These are phyloP conservation scores for Noctilio leporinus DNA, from an alignment of 2,113 vertebrate genomes.

Conservation along the genomic window DNA sequence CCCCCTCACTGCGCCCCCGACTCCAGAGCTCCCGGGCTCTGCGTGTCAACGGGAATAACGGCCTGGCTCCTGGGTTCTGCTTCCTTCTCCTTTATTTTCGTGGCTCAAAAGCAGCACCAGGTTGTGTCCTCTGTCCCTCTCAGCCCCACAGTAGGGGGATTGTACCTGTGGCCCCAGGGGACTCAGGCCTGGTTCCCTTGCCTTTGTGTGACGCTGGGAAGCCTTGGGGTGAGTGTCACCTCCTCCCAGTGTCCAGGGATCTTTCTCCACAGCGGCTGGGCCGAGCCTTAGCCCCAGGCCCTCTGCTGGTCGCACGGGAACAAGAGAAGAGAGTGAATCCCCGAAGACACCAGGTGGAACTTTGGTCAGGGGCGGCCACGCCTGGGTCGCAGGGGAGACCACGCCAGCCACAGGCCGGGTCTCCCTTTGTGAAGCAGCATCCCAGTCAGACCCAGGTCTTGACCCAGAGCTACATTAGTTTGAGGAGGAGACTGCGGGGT, in stretches of 20 bases:
- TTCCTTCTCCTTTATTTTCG: neutral
- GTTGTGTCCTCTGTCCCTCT: neutral
- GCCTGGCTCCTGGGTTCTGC: neutral
- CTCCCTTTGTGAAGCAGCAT: neutral
- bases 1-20: neutral
- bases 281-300: neutral
- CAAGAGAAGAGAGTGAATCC: neutral
- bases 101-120: neutral
- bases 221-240: neutral
- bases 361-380: neutral
- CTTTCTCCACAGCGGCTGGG: neutral
- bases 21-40: neutral
- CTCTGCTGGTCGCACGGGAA: neutral
- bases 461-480: neutral
- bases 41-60: neutral
- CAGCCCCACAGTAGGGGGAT: neutral
- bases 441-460: neutral
- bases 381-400: neutral
- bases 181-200: neutral
- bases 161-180: neutral
- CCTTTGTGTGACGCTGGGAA: slow-evolving; percentile 23
- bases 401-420: neutral
- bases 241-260: neutral
- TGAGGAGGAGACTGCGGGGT: neutral
- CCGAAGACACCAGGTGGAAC: too few relatives aligned